Percentiles rank a stretch among this genome's conserved stretches.
Conservation (phyloP, 2,888 invertebrate species). For the Cyrtodaria siliqua region DNA sequence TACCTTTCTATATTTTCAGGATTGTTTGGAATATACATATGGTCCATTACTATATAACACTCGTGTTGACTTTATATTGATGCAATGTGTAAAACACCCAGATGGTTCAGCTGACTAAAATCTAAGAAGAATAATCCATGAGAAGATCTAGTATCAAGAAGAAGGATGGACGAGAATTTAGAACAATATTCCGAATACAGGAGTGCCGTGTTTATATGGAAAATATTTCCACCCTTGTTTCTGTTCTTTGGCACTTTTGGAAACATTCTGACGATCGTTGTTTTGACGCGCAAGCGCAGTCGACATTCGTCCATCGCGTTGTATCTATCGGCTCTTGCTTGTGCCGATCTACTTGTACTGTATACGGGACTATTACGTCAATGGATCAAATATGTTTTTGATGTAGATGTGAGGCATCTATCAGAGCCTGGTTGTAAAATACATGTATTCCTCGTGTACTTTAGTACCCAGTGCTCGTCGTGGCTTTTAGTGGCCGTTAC, state of each 20-base stretch:
- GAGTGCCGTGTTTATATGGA: constrained; percentile 63
- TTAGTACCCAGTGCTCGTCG: constrained; percentile 73
- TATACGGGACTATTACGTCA: constrained; percentile 77
- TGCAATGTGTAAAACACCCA: too few relatives aligned
- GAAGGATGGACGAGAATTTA: constrained; percentile 1
- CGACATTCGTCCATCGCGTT: constrained; percentile 69
- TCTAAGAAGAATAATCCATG: too few relatives aligned
- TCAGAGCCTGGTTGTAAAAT: constrained; percentile 67
- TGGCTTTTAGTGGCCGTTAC: constrained; percentile 82
- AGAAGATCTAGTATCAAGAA: too few relatives aligned
- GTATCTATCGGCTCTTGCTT: constrained; percentile 73
- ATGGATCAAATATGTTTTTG: constrained; percentile 60
- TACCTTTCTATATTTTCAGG: too few relatives aligned
- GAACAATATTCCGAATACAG: constrained; percentile 41
- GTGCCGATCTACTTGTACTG: constrained; percentile 73
- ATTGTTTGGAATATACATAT: too few relatives aligned
- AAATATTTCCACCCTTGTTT: constrained; percentile 71
- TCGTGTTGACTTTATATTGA: too few relatives aligned
- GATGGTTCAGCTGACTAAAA: too few relatives aligned
- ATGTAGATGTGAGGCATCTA: constrained; percentile 66
- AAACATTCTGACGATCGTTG: constrained; percentile 73
- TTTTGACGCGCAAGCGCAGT: constrained; percentile 68
- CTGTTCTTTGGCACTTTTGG: constrained; percentile 78
- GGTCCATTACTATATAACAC: too few relatives aligned
- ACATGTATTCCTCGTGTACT: constrained; percentile 75